Evolutionary conservation across 2,113 vertebrate genomes (phyloP).

Genomic region (Buteo buteo): DNA sequence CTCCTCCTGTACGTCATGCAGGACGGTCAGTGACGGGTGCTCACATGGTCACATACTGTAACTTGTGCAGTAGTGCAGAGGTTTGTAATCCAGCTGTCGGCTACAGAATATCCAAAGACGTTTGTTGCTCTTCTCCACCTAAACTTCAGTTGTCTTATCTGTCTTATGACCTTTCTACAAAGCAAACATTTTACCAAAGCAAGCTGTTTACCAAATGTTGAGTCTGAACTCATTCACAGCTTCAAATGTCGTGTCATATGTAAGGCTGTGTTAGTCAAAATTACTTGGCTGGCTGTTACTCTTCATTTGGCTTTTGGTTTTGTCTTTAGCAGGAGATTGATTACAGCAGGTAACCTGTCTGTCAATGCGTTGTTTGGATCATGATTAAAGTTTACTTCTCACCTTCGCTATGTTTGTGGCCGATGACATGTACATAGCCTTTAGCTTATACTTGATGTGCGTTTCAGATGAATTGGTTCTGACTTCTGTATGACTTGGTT

Average conservation of each 20-base stretch:
- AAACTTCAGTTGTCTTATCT: not conserved
- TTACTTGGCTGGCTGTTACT: not conserved
- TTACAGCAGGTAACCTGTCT: not conserved
- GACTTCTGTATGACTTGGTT: not conserved
- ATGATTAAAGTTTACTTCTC: not conserved
- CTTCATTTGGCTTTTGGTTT: not conserved
- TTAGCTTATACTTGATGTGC: not conserved
- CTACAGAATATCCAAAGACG: not conserved
- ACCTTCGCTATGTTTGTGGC: not conserved
- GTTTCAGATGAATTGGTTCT: not conserved
- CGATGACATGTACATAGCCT: rapidly evolving
- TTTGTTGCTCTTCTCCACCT: not conserved
- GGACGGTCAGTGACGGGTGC: not conserved
- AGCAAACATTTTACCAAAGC: not conserved
- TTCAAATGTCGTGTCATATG: rapidly evolving
- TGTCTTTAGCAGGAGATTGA: not conserved
- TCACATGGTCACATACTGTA: rapidly evolving
- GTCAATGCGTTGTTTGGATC: rapidly evolving
- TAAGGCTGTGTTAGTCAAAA: not conserved
- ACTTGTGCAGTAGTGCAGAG: not conserved
- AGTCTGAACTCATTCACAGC: not conserved
- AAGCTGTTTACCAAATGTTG: not conserved
- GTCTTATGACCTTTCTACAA: not conserved
- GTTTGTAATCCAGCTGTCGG: not conserved
- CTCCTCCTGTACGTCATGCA: not conserved